Conservation (phyloP, 2,113 vertebrate species). For the Microtus richardsoni region DNA sequence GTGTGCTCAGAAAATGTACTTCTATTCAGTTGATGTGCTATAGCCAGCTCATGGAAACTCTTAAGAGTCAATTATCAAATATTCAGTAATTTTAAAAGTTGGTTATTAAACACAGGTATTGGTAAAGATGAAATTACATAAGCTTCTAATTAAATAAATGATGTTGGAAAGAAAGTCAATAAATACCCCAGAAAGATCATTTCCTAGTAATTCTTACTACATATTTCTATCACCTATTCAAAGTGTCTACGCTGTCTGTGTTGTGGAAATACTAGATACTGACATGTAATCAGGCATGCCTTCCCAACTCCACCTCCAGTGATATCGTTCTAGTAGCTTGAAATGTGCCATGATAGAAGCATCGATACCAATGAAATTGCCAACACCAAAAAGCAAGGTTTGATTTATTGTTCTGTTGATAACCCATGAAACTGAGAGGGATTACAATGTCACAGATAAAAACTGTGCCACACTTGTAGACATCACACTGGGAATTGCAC, state of each 20-base stretch:
- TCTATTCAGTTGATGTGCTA: not conserved
- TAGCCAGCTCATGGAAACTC: not conserved
- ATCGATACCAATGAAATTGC: not conserved
- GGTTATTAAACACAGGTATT: conserved; percentile 3
- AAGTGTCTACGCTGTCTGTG: too few species aligned
- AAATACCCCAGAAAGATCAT: conserved; percentile 17
- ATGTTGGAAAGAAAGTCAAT: conserved; percentile 9
- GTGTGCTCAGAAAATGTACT: not conserved
- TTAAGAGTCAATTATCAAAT: not conserved
- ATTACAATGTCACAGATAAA: not conserved
- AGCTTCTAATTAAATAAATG: conserved; percentile 11
- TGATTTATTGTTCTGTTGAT: not conserved
- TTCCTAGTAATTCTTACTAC: not conserved
- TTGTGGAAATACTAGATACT: not conserved
- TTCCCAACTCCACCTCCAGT: not conserved
- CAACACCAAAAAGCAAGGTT: conserved; percentile 20
- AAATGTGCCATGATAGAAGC: not conserved
- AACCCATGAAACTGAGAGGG: not conserved
- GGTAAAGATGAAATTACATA: conserved; percentile 5
- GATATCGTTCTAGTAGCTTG: not conserved
- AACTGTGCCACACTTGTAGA: not conserved
- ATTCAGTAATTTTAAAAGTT: not conserved
- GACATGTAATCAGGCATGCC: not conserved
- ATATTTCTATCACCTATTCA: not conserved
- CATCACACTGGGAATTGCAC: not conserved